phyloP scores from a whole-genome alignment of 2,888 invertebrate genomes.

The Drosophila ustulata region DNA sequence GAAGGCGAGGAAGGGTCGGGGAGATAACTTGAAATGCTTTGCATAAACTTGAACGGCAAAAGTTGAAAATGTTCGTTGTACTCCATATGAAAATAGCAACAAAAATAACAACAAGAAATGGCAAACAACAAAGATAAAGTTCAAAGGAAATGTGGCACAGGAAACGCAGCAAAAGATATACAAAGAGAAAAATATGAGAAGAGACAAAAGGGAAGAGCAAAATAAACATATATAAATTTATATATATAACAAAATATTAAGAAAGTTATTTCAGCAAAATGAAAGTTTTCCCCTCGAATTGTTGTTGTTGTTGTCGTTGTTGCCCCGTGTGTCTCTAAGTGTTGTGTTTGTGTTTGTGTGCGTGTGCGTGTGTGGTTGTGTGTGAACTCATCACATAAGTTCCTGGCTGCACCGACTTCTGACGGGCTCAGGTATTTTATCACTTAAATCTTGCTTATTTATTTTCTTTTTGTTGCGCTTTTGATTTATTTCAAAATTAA shows the following conservation, averaged over 20 bases:
- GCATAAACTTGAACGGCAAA: slow-evolving; percentile 69
- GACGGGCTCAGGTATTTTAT: slow-evolving; percentile 52
- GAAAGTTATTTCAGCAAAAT: slow-evolving; percentile 70
- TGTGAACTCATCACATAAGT: slow-evolving; percentile 29
- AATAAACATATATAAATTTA: slow-evolving; percentile 11
- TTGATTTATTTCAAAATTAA: slow-evolving; percentile 49
- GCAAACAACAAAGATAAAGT: slow-evolving; percentile 73
- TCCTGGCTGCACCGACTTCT: slow-evolving; percentile 19
- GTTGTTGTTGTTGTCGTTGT: not conserved
- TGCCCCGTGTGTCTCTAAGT: no score
- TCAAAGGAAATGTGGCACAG: slow-evolving; percentile 74
- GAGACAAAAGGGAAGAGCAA: slow-evolving; percentile 29
- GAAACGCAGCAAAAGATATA: slow-evolving; percentile 61
- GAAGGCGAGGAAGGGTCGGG: not conserved
- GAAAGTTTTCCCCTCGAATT: slow-evolving; percentile 56
- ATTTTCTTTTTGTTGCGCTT: slow-evolving; percentile 16
- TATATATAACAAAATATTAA: slow-evolving; percentile 68
- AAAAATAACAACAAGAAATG: slow-evolving; percentile 44
- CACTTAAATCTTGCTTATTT: slow-evolving; percentile 34
- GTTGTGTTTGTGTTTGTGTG: no score
- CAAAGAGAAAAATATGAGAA: slow-evolving; percentile 43
- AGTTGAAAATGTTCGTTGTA: slow-evolving; percentile 69
- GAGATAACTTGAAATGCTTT: slow-evolving; percentile 57
- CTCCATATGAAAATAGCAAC: slow-evolving; percentile 58
- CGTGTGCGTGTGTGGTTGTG: slow-evolving; percentile 13